Evolutionary conservation across 2,797 vertebrate genomes (phyloP).

Genomic region (Phoebastria nigripes): DNA sequence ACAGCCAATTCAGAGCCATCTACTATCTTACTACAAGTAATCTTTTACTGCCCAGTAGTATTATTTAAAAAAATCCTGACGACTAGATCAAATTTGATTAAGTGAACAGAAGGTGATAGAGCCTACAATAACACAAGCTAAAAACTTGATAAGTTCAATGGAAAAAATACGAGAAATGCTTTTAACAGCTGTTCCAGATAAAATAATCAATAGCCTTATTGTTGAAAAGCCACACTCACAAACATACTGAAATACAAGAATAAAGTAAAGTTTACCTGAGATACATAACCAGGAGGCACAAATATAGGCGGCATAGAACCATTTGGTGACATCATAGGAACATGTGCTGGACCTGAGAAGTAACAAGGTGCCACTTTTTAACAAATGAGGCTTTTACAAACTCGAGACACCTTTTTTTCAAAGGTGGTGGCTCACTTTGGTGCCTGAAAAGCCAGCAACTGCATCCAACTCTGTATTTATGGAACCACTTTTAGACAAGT

Average conservation of each 20-base stretch:
- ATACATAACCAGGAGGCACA: conserved; percentile 81
- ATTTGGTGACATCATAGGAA: conserved; percentile 83
- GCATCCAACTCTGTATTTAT: not conserved
- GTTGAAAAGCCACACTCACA: not conserved
- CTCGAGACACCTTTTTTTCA: not conserved
- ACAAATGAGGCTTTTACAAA: not conserved
- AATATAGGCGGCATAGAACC: conserved; percentile 81
- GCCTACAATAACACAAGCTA: not conserved
- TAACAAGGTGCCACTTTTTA: not conserved
- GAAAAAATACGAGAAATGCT: not conserved
- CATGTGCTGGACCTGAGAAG: conserved; percentile 78
- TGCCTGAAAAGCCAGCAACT: not conserved
- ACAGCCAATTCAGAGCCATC: not conserved
- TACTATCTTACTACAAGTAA: not conserved
- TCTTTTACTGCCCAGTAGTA: not conserved
- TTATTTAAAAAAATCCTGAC: not conserved
- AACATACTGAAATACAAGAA: not conserved
- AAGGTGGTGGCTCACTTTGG: not conserved
- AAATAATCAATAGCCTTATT: not conserved
- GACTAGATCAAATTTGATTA: not conserved
- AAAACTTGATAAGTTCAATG: not conserved
- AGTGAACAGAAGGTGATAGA: not conserved
- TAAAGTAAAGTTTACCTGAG: conserved; percentile 70
- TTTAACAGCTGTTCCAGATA: not conserved
- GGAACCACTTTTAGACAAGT: not conserved